Conservation (phyloP, 2,888 invertebrate species). For the Tetragonula carbonaria region DNA sequence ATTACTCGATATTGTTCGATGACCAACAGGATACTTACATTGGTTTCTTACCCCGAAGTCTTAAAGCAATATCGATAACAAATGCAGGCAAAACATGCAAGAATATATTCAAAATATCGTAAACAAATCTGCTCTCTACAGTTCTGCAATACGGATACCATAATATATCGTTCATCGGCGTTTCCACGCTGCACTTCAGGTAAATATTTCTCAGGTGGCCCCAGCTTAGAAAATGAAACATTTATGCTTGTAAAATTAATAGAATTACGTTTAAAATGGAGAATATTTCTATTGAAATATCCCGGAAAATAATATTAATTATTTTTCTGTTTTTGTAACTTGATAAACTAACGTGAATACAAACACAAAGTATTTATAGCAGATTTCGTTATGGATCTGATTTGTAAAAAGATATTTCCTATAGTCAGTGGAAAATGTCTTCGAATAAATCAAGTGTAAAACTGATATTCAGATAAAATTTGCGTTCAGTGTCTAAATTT, state of each 20-base stretch:
- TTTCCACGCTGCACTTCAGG: conserved; percentile 90
- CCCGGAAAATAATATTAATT: neutral
- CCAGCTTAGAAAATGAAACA: conserved; percentile 86
- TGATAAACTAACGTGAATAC: neutral
- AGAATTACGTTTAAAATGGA: no score
- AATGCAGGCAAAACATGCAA: conserved; percentile 95
- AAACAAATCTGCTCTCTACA: conserved; percentile 89
- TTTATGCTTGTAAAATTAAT: neutral
- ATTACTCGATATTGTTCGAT: neutral
- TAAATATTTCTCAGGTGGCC: conserved; percentile 90
- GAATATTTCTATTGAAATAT: neutral
- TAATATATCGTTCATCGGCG: conserved; percentile 93
- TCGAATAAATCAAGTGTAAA: no score
- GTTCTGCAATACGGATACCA: conserved; percentile 94
- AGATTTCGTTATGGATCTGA: no score
- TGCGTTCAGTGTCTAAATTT: no score
- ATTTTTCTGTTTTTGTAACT: no score
- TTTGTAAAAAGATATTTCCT: no score
- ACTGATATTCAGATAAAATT: no score
- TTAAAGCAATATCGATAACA: conserved; percentile 90
- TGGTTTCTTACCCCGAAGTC: conserved; percentile 92
- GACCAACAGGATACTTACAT: conserved; percentile 86
- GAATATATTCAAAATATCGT: conserved; percentile 90
- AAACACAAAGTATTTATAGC: no score
- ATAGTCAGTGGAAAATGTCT: no score